Evolutionary conservation across 1,140 invertebrate species (phyloP).

Genomic region (Aradophagus sp.): DNA sequence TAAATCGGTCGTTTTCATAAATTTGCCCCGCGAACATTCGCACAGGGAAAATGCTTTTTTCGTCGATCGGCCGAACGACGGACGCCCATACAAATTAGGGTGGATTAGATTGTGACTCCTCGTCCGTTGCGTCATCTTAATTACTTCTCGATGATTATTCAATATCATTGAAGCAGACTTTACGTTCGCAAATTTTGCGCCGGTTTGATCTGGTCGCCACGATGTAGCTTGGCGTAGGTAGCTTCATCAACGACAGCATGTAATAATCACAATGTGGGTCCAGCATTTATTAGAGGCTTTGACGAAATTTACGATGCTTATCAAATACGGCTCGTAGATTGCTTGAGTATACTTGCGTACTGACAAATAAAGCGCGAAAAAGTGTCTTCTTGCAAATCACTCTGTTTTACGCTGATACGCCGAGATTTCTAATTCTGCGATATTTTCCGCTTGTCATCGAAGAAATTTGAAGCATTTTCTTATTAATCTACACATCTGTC

Average conservation of each 20-base stretch:
- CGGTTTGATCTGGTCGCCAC: conserved; percentile 31
- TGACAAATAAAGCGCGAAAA: conserved; percentile 36
- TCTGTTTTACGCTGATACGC: conserved; percentile 26
- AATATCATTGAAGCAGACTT: conserved; percentile 2
- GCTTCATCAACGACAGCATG: conserved; percentile 39
- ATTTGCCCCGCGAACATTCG: conserved; percentile 63
- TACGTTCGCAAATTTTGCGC: conserved; percentile 2
- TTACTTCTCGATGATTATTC: conserved; percentile 41
- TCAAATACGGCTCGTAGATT: conserved; percentile 41
- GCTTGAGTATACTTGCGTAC: conserved; percentile 48
- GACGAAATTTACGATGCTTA: conserved; percentile 57
- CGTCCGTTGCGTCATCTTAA: conserved; percentile 39
- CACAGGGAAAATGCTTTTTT: conserved; percentile 56
- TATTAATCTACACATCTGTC: too few relatives aligned
- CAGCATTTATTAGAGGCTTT: conserved; percentile 53
- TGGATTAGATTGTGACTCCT: conserved; percentile 58
- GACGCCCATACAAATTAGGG: conserved; percentile 62
- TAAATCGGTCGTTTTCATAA: conserved; percentile 64
- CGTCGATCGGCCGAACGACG: conserved; percentile 62
- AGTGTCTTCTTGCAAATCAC: conserved; percentile 53
- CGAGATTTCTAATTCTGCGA: conserved; percentile 16
- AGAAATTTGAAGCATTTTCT: too few relatives aligned
- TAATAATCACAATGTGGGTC: conserved; percentile 44
- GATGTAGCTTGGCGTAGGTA: conserved; percentile 13
- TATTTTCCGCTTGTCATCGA: conserved; percentile 23